These are phyloP conservation scores for Cetonia aurata DNA, from an alignment of 2,888 invertebrate species.

Conservation along the genomic window DNA sequence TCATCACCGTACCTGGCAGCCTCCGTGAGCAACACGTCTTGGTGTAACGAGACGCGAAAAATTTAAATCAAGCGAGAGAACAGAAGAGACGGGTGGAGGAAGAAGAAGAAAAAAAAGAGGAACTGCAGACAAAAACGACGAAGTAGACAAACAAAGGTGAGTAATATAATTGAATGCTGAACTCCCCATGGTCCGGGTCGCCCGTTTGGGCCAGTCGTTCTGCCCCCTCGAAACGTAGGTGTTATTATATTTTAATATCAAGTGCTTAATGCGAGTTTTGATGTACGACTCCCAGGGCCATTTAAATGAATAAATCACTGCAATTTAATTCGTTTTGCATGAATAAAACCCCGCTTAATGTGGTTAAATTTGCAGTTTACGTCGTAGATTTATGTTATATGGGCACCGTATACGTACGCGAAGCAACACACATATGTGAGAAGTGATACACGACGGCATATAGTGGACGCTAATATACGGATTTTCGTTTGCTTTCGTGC, in stretches of 20 bases:
- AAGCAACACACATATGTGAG: constrained; percentile 1
- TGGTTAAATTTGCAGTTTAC: constrained; percentile 45
- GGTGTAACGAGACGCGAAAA: constrained; percentile 23
- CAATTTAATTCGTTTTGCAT: constrained; percentile 50
- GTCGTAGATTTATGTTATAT: constrained; percentile 44
- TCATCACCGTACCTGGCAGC: constrained; percentile 24
- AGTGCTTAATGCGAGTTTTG: constrained; percentile 58
- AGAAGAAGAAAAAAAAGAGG: constrained; percentile 8
- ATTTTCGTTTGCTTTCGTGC: background rate
- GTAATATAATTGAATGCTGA: constrained; percentile 46
- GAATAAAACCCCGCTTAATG: constrained; percentile 48
- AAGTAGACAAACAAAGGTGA: constrained; percentile 42
- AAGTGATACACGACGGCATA: background rate
- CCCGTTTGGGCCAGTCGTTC: constrained; percentile 43
- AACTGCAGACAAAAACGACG: constrained; percentile 16
- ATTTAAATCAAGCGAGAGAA: constrained; percentile 17
- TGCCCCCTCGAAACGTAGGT: constrained; percentile 55
- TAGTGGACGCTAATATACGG: background rate
- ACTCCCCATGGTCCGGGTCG: constrained; percentile 36
- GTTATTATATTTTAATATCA: constrained; percentile 65
- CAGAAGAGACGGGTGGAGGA: background rate
- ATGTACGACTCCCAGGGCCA: constrained; percentile 52
- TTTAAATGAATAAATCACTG: constrained; percentile 60
- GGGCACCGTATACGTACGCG: constrained; percentile 9
- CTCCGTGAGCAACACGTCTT: constrained; percentile 12